These are phyloP conservation scores for Takifugu rubripes DNA, from an alignment of 2,797 vertebrate species.

Conservation along the genomic window DNA sequence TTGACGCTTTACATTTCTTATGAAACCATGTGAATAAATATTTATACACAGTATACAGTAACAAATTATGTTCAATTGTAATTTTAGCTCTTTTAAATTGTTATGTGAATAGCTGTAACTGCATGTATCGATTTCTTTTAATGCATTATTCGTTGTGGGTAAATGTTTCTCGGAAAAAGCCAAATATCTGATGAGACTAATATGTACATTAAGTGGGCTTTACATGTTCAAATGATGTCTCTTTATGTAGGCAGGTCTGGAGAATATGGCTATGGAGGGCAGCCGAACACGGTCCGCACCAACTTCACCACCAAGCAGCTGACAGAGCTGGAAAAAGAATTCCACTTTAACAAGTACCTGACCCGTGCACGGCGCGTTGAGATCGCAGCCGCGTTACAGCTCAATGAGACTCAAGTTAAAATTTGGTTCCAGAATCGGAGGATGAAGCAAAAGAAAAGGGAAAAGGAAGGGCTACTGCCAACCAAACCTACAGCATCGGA, in stretches of 20 bases:
- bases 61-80: neutral
- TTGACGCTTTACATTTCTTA: too few species aligned
- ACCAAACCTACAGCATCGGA: conserved; percentile 74
- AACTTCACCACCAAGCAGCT: conserved; percentile 98
- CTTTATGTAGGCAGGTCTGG: conserved; percentile 84
- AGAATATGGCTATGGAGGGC: conserved; percentile 90
- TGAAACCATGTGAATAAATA: too few species aligned
- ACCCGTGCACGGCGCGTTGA: conserved; percentile 93
- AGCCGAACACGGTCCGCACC: conserved; percentile 91
- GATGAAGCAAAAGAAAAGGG: conserved; percentile 99
- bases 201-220: neutral
- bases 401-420: conserved; percentile 99
- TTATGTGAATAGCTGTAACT: conserved; percentile 1
- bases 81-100: neutral
- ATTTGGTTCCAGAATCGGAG: conserved; percentile 99
- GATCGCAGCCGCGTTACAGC: conserved; percentile 91
- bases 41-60: neutral
- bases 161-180: conserved; percentile 1
- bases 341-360: conserved; percentile 99
- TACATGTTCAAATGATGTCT: conserved; percentile 6
- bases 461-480: conserved; percentile 90
- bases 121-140: neutral
- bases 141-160: neutral
- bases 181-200: too few species aligned
- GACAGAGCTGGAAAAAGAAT: conserved; percentile 97